Conservation (phyloP, 2,888 invertebrate species). For the Pegoplata infirma region DNA sequence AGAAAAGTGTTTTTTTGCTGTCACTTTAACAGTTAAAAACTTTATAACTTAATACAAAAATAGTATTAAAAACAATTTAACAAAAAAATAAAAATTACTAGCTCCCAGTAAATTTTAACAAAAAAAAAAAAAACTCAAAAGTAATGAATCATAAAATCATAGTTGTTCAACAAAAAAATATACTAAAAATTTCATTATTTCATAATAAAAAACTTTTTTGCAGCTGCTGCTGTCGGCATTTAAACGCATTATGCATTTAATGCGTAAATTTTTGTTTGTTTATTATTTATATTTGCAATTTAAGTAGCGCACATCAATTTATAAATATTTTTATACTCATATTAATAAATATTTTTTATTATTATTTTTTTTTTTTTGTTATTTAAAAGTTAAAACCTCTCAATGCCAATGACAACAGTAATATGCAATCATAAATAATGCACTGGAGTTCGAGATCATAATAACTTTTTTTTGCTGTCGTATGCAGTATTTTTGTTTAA, state of each 20-base stretch:
- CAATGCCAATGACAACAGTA: slow-evolving; percentile 51
- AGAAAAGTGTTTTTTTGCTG: neutral
- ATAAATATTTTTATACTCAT: neutral
- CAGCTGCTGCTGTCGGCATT: neutral
- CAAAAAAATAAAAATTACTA: neutral
- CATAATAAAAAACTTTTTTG: too few relatives aligned
- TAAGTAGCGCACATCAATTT: neutral
- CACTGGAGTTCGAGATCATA: slow-evolving; percentile 4
- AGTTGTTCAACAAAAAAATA: neutral
- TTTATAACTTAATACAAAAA: neutral
- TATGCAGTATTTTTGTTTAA: slow-evolving; percentile 13
- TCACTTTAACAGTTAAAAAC: neutral
- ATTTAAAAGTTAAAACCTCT: slow-evolving; percentile 18
- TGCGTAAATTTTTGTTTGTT: neutral
- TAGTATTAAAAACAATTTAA: neutral
- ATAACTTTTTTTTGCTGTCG: slow-evolving; percentile 9
- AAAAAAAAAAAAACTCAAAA: neutral
- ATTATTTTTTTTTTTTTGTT: neutral
- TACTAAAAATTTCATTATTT: neutral
- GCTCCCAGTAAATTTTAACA: too few relatives aligned
- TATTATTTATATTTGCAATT: neutral
- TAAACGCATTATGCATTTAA: neutral
- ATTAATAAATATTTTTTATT: slow-evolving; percentile 2
- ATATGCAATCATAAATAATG: slow-evolving; percentile 46
- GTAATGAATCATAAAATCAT: neutral